Base-by-base conservation (phyloP, 2,888 invertebrate genomes). In the Hypomecis punctinalis region DNA sequence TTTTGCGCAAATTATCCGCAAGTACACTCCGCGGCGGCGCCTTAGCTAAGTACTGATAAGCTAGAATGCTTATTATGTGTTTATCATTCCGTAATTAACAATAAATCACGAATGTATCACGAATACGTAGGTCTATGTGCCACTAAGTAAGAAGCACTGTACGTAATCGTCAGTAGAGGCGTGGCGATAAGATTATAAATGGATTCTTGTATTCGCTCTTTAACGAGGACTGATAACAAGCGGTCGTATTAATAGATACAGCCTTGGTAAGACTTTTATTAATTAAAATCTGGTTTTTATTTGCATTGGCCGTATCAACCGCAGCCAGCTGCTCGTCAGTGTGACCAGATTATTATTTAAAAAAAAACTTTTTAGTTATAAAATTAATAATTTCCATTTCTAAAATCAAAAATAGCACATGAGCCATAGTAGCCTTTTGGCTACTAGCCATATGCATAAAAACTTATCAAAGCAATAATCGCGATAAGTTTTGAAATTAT, bases 111-210 rank as follows among this genome's bases (percentile, higher is more conserved):
- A 6, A 43, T 54, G 13, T 61, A 61, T 55, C 46, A 53, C 47
- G 57, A 48, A 61, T 57, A 39, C 40, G 54, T 51, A 52, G 53
- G 61, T 61, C 23, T 49, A 48, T 61, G 40, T 36, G 9, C 52
- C 35, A 72, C 71, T 73, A 67, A 58, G 42, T 66, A 60, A 71
- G 60, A 63, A 70, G 57, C 66, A 63, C 59, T 51, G 57, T 62
- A 46, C 37, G 36, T 53, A 60, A 43, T 78, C 74, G 75, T 73
- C 73, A 35, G 69, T 59, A 82, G 80, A 84, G 85, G 85, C 84
- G 87, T 83, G 86, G 80, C 80, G 77, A 77, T 78, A 73, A 78
- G 74, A 78, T 77, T 77, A 74, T 69, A 35, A 35, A 71, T 48
- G 11, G 66, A 70, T 74, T 73, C 70, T 69, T 66, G 66, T 48